Percentiles rank a stretch among this genome's conserved stretches.
Evolutionary conservation across 64 coral and sea anemone genomes (phyloP).

Genomic region (Pachyseris speciosa): DNA sequence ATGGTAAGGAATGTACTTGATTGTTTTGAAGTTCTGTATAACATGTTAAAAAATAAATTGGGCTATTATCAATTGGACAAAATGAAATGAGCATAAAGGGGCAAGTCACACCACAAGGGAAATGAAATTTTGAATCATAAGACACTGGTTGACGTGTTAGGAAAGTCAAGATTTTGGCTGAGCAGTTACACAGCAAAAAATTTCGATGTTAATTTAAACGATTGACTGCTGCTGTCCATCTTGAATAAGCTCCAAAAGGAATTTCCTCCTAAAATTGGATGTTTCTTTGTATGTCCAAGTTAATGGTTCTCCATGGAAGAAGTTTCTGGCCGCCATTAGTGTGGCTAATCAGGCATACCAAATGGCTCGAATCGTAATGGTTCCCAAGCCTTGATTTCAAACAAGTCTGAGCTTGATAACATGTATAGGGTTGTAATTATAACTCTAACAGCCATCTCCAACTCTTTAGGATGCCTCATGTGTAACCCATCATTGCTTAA

Average conservation of each 20-base stretch:
- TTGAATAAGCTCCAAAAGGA: conserved; percentile 28
- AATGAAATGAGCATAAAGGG: too few species aligned
- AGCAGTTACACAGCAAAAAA: too few species aligned
- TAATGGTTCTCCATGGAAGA: background rate
- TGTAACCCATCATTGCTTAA: conserved; percentile 64
- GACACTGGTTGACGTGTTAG: too few species aligned
- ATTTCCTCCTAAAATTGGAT: background rate
- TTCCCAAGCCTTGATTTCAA: background rate
- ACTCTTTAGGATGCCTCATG: conserved; percentile 9
- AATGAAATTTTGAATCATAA: too few species aligned
- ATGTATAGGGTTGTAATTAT: conserved; percentile 6
- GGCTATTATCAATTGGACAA: too few species aligned
- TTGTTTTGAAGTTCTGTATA: too few species aligned
- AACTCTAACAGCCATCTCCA: conserved; percentile 8
- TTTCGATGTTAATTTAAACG: too few species aligned
- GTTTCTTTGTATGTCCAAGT: background rate
- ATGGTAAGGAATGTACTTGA: too few species aligned
- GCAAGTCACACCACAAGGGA: too few species aligned
- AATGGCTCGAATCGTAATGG: background rate
- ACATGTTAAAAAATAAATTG: too few species aligned
- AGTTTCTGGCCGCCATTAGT: conserved; percentile 42
- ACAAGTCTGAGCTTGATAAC: background rate
- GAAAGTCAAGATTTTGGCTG: too few species aligned
- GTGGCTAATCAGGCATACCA: conserved; percentile 51
- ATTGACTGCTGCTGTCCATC: conserved; percentile 4